Evolutionary conservation across 2,888 invertebrate species (phyloP).

Genomic region (Boloria euphrosyne): DNA sequence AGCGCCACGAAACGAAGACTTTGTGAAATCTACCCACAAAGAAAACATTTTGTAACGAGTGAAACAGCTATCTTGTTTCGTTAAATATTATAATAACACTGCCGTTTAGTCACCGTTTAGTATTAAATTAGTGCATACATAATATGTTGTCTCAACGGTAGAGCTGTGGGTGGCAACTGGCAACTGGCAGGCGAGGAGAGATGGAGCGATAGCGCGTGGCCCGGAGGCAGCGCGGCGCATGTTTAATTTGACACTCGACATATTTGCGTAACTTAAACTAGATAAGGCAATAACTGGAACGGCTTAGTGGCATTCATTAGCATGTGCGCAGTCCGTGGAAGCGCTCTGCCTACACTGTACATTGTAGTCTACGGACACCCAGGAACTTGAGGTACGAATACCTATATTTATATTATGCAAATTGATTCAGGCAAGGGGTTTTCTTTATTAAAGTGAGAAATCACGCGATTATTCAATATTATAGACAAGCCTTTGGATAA

Average conservation of each 20-base stretch:
- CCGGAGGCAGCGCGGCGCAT: background rate
- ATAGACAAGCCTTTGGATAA: no score
- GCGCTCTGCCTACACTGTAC: background rate
- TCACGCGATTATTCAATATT: no score
- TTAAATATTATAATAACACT: no score
- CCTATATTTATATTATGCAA: no score
- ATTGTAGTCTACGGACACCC: background rate
- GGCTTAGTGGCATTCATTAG: conserved; percentile 11
- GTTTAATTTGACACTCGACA: conserved; percentile 19
- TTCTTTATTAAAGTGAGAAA: no score
- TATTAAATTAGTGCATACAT: no score
- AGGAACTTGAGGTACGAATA: no score
- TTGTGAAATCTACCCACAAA: no score
- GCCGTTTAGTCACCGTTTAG: no score
- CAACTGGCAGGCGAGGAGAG: conserved; percentile 4
- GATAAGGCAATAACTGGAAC: conserved; percentile 18
- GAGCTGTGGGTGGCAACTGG: background rate
- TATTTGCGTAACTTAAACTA: conserved; percentile 5
- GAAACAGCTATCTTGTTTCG: conserved; percentile 2
- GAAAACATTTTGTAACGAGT: conserved; percentile 1
- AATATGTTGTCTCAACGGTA: no score
- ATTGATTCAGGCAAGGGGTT: no score
- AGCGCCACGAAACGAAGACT: background rate
- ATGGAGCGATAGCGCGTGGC: no score
- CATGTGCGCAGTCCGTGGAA: background rate